Conservation (phyloP, 2,888 invertebrate genomes). For the Octodonta nipae region DNA sequence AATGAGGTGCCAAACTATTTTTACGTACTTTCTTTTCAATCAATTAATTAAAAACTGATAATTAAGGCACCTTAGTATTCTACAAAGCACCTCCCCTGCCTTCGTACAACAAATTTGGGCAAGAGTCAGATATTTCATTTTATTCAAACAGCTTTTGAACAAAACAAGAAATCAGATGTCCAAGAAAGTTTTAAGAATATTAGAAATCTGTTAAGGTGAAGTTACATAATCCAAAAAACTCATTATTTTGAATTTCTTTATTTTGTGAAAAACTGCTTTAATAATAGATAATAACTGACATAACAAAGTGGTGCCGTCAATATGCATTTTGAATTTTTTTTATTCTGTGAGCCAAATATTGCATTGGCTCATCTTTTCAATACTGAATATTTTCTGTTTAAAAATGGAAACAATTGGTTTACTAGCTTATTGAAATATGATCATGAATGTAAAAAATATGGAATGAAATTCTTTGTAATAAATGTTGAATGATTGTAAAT, state of each 20-base stretch:
- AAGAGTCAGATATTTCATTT: slow-evolving; percentile 10
- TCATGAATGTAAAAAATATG: slow-evolving; percentile 1
- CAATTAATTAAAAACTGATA: not conserved
- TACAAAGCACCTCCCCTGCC: slow-evolving; percentile 14
- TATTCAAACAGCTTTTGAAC: no score
- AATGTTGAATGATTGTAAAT: not conserved
- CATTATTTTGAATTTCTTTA: not conserved
- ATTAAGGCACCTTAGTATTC: slow-evolving; percentile 18
- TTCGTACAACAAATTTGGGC: slow-evolving; percentile 13
- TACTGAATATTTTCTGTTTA: no score
- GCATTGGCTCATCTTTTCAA: no score
- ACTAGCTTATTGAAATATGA: slow-evolving; percentile 1
- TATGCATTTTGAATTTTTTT: not conserved
- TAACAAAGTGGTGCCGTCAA: not conserved
- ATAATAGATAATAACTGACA: not conserved
- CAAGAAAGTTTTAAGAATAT: not conserved
- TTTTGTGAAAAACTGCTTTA: not conserved
- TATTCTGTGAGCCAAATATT: not conserved
- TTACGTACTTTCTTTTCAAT: not conserved
- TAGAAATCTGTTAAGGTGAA: not conserved
- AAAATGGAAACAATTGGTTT: slow-evolving; percentile 2
- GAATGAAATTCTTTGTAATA: not conserved
- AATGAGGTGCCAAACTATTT: slow-evolving; percentile 1
- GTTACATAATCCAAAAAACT: not conserved
- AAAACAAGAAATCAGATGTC: no score